These are phyloP conservation scores for Menura novaehollandiae DNA, from an alignment of 2,113 vertebrate species.

Conservation along the genomic window DNA sequence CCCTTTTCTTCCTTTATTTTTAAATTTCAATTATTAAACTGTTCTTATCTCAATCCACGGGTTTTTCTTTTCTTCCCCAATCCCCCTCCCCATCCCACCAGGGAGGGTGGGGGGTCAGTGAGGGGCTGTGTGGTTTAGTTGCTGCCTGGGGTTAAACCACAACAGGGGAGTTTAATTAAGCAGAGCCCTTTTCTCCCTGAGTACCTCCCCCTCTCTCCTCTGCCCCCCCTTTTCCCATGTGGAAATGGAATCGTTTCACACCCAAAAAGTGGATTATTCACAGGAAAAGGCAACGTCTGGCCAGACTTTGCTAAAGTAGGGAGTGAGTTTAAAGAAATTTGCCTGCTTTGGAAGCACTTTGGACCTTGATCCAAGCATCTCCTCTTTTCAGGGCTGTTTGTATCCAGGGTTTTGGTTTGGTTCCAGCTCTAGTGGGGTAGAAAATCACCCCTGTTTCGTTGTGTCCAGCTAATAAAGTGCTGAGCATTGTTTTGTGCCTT, in stretches of 20 bases:
- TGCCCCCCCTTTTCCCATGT: neutral
- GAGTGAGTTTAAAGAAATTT: neutral
- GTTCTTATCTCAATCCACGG: neutral
- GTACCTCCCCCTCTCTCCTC: neutral
- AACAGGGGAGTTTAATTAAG: neutral
- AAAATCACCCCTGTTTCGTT: neutral
- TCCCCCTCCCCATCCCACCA: neutral
- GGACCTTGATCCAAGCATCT: neutral
- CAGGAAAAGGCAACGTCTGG: neutral
- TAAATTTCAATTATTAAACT: neutral
- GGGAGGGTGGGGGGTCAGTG: neutral
- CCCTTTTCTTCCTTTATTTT: neutral
- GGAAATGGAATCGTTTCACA: neutral
- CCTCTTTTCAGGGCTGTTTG: neutral
- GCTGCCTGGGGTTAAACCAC: neutral
- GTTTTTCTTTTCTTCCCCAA: fast-evolving
- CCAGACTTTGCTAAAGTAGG: neutral
- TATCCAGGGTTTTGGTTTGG: neutral
- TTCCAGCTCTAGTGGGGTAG: neutral
- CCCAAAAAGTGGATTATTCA: neutral
- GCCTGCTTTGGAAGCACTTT: neutral
- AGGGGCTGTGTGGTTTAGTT: neutral
- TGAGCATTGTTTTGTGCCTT: neutral
- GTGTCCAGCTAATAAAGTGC: neutral
- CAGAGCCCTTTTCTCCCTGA: neutral